Base-by-base conservation (phyloP, 1,140 invertebrate genomes). In the Drosophila bocki region DNA sequence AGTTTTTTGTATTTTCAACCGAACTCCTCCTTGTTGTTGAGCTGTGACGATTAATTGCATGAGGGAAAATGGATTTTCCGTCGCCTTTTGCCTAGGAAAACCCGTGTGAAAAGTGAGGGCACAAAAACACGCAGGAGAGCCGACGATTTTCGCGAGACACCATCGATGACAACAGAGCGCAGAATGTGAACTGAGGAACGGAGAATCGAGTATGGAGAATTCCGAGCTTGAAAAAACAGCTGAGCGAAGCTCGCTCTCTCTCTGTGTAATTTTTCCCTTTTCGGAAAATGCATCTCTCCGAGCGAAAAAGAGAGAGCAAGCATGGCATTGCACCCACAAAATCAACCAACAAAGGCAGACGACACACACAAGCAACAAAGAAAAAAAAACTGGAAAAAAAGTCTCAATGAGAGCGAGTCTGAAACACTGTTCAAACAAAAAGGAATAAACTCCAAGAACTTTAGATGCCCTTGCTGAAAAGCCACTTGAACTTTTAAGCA, bases 111-210 rank as follows among this genome's bases (percentile, higher is more conserved):
- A 51, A 58, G 77, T 64, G 61, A 26, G 35, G 64, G 41, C 56
- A 76, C 60, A 41, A 58, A 54, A 48, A 56, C 56, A 45, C 56
- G 41, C 48, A 69, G 53, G 45, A 44, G 50, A 56, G 32, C 80
- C 59, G 74, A 56, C 70, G 48, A 44, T 61, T 71, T 62, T 61
- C 80, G 67, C 74, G 65, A 75, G 63, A 42, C 71, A 78, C 87
- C 80, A 84, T 88, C 77, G 85, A 81, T 81, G 87, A 88, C 75
- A 82, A 82, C 84, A 78, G 72, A 87, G 85, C 61, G 77, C 85
- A 76, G 78, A 78, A 78, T 63, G 75, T 78, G 74, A 86, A 88
- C 80, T 86, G 68, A 65, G 62, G 47, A 15, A 37, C 50, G 39
- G 44, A 35, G 44, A 63, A 65, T 51, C 33, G 45, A 65, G 56